Evolutionary conservation across 2,797 vertebrate genomes (phyloP), one percentile per base, ranked within the genome.

Genomic region (Eospalax fontanierii): DNA sequence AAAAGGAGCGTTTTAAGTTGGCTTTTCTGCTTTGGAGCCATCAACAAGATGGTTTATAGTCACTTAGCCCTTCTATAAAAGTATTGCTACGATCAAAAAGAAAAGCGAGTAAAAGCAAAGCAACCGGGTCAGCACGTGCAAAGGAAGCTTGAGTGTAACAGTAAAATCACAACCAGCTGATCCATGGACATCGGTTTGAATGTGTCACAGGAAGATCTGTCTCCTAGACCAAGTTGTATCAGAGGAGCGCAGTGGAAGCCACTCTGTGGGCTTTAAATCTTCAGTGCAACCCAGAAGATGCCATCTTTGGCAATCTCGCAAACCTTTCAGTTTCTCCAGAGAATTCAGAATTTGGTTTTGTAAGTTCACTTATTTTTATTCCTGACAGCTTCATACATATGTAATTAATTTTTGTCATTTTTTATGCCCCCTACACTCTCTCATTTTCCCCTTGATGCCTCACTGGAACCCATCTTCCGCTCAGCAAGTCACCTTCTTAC

Each of bases 1-100:
- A 63, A 63, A 63, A 21, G 38, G 26, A 57, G 10, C 28, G 38
- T 65, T 73, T 68, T 70, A 91, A 76, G 11, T 68, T 68, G 28
- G 3, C 30, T 92, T 93, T 78, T 63, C 71, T 68, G 2, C 43
- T 91, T 89, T 50, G 82, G 33, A 96, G 54, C 9, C 24, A 76
- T 57, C 12, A 30, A 74, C 10, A 71, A 12, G 30, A 38, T 54
- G 14, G 24, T 70, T 75, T 74, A 40, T 28, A 66, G 28, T 70
- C 59, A 24, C n/a, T 63, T 75, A 33, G n/a, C 15, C 26, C 80
- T 78, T 75, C 40, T 81, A 68, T 50, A 87, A 40, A 65, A n/a
- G 18, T 71, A 54, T 0, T 6, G 3, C 54, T 78, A 70, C 15
- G 6, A 76, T 38, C 18, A 65, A 68, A 88, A 74, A 61, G 54